Evolutionary conservation across 1,140 invertebrate genomes (phyloP).

Genomic region (Drosophila mojavensis): DNA sequence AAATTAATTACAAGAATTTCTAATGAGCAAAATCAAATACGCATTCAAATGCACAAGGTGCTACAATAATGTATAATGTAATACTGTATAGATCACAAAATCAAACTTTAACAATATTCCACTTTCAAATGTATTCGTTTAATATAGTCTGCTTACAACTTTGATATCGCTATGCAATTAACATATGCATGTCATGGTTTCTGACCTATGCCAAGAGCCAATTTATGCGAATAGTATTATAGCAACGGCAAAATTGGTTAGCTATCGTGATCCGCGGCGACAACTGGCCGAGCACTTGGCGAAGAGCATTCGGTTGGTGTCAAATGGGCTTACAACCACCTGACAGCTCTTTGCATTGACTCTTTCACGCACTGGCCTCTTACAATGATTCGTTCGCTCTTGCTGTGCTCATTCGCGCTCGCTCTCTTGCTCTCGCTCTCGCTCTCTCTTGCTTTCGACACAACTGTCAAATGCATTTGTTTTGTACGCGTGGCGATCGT

Average conservation of each 20-base stretch:
- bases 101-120: no score
- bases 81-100: no score
- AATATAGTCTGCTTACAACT: not conserved
- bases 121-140: not conserved
- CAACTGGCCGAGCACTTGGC: not conserved
- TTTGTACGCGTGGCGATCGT: constrained; percentile 70
- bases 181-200: constrained; percentile 40
- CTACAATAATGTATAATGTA: no score
- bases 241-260: constrained; percentile 12
- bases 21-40: no score
- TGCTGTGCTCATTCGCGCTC: not conserved
- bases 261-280: not conserved
- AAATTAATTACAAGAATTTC: no score
- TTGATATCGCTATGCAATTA: constrained; percentile 23
- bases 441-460: not conserved
- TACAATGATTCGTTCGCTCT: not conserved
- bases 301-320: not conserved
- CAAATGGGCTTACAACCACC: constrained; percentile 17
- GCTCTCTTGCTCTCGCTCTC: not conserved
- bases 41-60: no score
- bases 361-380: not conserved
- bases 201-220: constrained; percentile 53
- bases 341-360: not conserved
- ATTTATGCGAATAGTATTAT: constrained; percentile 37
- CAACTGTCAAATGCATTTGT: not conserved